Conservation (phyloP, 2,113 vertebrate species). For the Dasyurus viverrinus region DNA sequence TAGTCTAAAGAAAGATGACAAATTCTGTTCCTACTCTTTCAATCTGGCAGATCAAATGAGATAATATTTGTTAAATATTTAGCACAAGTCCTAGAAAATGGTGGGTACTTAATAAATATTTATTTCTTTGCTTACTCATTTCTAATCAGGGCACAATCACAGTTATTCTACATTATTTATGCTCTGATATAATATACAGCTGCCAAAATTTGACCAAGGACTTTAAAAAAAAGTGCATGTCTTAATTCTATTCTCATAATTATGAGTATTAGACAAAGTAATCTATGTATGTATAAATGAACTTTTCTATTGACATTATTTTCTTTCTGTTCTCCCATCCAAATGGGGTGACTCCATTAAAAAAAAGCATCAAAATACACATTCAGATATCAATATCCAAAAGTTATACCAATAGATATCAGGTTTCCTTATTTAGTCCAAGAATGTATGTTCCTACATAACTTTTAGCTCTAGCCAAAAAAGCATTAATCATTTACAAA, state of each 20-base stretch:
- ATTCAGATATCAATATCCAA: neutral
- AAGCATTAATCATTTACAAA: conserved; percentile 36
- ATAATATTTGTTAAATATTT: neutral
- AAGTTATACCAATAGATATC: neutral
- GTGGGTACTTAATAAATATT: neutral
- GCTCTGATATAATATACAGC: neutral
- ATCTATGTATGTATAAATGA: neutral
- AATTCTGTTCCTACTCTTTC: neutral
- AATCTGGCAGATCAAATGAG: neutral
- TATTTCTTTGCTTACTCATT: neutral
- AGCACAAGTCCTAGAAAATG: neutral
- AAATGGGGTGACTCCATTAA: neutral
- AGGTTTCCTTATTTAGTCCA: neutral
- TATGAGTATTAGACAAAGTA: neutral
- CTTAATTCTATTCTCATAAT: neutral
- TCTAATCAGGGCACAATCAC: neutral
- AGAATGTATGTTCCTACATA: neutral
- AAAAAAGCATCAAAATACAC: neutral
- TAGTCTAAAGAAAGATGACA: neutral
- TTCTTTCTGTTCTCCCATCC: neutral
- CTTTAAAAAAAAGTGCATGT: neutral
- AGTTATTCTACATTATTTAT: neutral
- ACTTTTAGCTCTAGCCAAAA: neutral
- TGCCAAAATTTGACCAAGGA: neutral
- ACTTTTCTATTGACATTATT: neutral